A percentile compares a stretch with the other conserved stretches of the same genome.
Conservation (phyloP, 2,113 vertebrate genomes). For the Bubo blakistoni region DNA sequence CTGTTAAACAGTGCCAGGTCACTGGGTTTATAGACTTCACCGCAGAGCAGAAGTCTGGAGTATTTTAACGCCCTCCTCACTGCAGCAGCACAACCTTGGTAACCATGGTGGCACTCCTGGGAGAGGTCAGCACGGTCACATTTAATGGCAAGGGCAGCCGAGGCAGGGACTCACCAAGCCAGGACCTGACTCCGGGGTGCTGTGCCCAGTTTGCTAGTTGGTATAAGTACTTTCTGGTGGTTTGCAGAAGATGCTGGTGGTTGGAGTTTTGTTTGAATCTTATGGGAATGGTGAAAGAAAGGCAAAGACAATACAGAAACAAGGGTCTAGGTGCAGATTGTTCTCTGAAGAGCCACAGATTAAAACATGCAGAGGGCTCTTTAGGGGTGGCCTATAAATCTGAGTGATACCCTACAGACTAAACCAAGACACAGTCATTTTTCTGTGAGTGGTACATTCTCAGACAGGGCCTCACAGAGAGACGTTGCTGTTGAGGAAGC, state of each 20-base stretch:
- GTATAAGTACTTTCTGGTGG: not conserved
- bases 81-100: not conserved
- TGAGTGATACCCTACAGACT: not conserved
- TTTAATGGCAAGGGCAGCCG: not conserved
- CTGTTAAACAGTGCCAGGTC: not conserved
- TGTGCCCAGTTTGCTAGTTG: not conserved
- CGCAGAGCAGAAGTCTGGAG: not conserved
- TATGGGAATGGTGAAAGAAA: not conserved
- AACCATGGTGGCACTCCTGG: not conserved
- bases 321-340: not conserved
- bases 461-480: not conserved
- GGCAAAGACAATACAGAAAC: not conserved
- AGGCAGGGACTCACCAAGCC: not conserved
- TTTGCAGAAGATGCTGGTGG: not conserved
- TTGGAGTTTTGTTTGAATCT: not conserved
- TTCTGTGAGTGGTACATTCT: not conserved
- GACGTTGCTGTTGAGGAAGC: not conserved
- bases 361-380: not conserved
- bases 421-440: not conserved
- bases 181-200: not conserved
- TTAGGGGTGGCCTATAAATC: not conserved
- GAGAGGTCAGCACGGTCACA: accelerated
- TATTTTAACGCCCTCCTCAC: not conserved
- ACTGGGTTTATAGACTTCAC: not conserved
- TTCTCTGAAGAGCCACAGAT: not conserved